Evolutionary conservation across 2,797 vertebrate genomes (phyloP), one percentile per base, ranked within the genome.

Genomic region (Sparidentex hasta): DNA sequence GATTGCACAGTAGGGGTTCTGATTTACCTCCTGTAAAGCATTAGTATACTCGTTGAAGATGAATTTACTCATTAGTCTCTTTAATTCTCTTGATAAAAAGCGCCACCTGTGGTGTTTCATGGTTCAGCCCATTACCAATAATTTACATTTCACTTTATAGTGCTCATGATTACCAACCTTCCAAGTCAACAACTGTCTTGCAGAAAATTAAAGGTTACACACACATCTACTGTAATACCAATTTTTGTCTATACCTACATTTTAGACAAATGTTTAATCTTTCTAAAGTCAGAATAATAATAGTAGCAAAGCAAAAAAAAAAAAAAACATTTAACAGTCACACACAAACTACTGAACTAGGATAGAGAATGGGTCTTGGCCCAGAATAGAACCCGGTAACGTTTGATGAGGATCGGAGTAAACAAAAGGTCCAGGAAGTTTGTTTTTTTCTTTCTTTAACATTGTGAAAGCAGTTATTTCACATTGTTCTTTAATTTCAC

Each of bases 21-120:
- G 72, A 85, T 77, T 79, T 70, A 78, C 71, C 65, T 81, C 70
- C 70, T 69, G 52, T 56, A 63, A 68, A 58, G 74, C 68, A 65
- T 20, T 43, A 12, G 59, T 43, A 46, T 63, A 72, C 48, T 64
- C 63, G 6, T 5, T 64, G 29, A 80, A 57, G 44, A 69, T 14
- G 23, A 41, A 70, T 71, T 76, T 52, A 61, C 41, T 33, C 0
- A 13, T 57, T 14, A 29, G 11, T 11, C 27, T 81, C 38, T 55
- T 56, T n/a, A 55, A 23, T 33, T 54, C 33, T n/a, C 18, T 25
- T n/a, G n/a, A 51, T 27, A 1, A 59, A 66, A 66, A n/a, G 13
- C 14, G 14, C 7, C 21, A 66, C 38, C 38, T 11, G 18, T 33
- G 20, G 14, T 0, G 17, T 27, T 46, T 33, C 14, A 16, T n/a